phyloP scores from a whole-genome alignment of 2,888 invertebrate genomes.

The Orthonevra nobilis region DNA sequence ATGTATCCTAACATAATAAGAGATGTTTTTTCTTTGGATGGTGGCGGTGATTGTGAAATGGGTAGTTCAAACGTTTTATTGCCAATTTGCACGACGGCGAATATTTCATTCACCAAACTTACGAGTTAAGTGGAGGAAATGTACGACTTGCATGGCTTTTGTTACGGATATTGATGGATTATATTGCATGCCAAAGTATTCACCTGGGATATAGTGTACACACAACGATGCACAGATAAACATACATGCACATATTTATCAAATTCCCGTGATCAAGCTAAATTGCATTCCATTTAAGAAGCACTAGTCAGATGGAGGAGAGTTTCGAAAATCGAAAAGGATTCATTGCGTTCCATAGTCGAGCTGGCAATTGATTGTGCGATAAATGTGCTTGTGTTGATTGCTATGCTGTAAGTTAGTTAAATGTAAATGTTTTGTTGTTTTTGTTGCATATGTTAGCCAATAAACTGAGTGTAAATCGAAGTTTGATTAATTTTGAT shows the following conservation, averaged over 20 bases:
- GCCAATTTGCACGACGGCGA: slow-evolving; percentile 11
- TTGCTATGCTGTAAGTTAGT: too few relatives aligned
- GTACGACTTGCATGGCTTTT: slow-evolving; percentile 25
- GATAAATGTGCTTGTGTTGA: too few relatives aligned
- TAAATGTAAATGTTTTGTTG: too few relatives aligned
- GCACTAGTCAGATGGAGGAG: too few relatives aligned
- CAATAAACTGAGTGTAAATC: too few relatives aligned
- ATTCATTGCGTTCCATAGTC: too few relatives aligned
- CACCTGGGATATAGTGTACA: slow-evolving; percentile 31
- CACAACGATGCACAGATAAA: neutral
- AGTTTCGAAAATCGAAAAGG: too few relatives aligned
- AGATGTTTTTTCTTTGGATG: too few relatives aligned
- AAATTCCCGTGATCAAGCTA: slow-evolving; percentile 10
- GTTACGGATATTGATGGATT: slow-evolving; percentile 46
- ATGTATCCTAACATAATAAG: neutral
- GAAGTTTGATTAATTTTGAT: too few relatives aligned
- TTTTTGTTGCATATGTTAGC: too few relatives aligned
- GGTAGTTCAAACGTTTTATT: slow-evolving; percentile 10
- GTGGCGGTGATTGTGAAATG: too few relatives aligned
- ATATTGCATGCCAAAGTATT: slow-evolving; percentile 42
- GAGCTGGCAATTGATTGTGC: too few relatives aligned
- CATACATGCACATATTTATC: slow-evolving; percentile 1
- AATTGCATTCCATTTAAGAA: slow-evolving; percentile 37
- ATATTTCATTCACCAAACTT: neutral
- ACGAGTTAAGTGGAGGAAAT: neutral